phyloP scores from a whole-genome alignment of 2,113 vertebrate genomes.

The Pluvialis apricaria region DNA sequence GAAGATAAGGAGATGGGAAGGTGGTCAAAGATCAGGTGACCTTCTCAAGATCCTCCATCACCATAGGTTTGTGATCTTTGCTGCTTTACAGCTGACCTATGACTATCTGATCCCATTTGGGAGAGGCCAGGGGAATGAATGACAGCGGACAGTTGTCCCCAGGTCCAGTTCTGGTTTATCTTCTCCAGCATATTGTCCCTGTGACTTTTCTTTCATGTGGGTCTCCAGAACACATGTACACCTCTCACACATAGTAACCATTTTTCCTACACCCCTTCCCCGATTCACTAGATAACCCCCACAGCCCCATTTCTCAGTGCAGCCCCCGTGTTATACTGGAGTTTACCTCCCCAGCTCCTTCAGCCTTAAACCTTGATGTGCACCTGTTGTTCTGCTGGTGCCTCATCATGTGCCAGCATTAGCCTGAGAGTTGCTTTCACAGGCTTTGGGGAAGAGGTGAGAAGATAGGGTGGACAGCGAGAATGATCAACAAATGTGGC shows the following conservation, averaged over 20 bases:
- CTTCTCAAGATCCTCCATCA: not conserved
- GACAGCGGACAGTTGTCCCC: not conserved
- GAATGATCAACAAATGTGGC: not conserved
- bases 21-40: not conserved
- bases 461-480: not conserved
- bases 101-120: not conserved
- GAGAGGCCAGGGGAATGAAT: not conserved
- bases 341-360: not conserved
- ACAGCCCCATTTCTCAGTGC: not conserved
- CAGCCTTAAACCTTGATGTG: rapidly evolving
- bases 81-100: not conserved
- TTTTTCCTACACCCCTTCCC: not conserved
- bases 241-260: not conserved
- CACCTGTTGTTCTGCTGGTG: not conserved
- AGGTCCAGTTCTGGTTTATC: not conserved
- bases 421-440: not conserved
- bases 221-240: not conserved
- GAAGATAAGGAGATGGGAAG: not conserved
- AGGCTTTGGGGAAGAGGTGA: not conserved
- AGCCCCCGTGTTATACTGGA: rapidly evolving
- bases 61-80: not conserved
- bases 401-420: rapidly evolving
- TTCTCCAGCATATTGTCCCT: not conserved
- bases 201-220: not conserved
- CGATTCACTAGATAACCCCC: not conserved